These are phyloP conservation scores for Coregonus sp. DNA, from an alignment of 2,797 vertebrate genomes.

Conservation along the genomic window DNA sequence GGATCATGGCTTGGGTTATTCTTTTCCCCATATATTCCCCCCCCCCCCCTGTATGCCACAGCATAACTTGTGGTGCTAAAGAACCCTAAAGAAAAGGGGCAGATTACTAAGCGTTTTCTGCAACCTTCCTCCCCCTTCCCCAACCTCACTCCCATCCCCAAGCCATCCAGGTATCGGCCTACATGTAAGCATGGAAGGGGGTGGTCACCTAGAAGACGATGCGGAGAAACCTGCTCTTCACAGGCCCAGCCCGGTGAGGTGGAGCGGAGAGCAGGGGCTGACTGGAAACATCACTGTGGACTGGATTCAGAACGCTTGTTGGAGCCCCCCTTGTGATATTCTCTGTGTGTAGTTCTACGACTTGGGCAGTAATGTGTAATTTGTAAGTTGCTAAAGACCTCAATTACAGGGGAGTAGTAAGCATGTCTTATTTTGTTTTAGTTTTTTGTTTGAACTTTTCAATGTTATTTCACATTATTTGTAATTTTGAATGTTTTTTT, in stretches of 20 bases:
- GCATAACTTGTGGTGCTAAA: conserved; percentile 73
- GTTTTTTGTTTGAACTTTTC: conserved; percentile 65
- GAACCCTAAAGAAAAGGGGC: conserved; percentile 53
- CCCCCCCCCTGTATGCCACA: conserved; percentile 69
- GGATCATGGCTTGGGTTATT: conserved; percentile 77
- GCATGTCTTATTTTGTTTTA: conserved; percentile 63
- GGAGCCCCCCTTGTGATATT: conserved; percentile 49
- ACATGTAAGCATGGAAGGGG: conserved; percentile 80
- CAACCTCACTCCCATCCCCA: conserved; percentile 46
- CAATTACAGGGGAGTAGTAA: conserved; percentile 73
- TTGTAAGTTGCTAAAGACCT: conserved; percentile 70
- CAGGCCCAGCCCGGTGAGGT: conserved; percentile 50
- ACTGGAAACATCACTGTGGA: conserved; percentile 52
- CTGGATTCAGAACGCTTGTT: conserved; percentile 41
- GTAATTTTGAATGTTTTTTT: conserved; percentile 76
- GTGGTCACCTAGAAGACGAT: conserved; percentile 75
- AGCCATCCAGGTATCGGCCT: conserved; percentile 79
- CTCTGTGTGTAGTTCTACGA: conserved; percentile 52
- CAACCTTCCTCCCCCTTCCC: conserved; percentile 47
- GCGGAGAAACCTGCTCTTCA: conserved; percentile 65
- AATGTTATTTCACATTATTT: conserved; percentile 81
- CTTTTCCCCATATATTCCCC: conserved; percentile 31
- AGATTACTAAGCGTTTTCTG: conserved; percentile 58
- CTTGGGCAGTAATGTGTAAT: conserved; percentile 69
- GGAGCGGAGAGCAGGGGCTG: conserved; percentile 53